Conservation (phyloP, 2,797 vertebrate species). For the Enteromius paludinosus region DNA sequence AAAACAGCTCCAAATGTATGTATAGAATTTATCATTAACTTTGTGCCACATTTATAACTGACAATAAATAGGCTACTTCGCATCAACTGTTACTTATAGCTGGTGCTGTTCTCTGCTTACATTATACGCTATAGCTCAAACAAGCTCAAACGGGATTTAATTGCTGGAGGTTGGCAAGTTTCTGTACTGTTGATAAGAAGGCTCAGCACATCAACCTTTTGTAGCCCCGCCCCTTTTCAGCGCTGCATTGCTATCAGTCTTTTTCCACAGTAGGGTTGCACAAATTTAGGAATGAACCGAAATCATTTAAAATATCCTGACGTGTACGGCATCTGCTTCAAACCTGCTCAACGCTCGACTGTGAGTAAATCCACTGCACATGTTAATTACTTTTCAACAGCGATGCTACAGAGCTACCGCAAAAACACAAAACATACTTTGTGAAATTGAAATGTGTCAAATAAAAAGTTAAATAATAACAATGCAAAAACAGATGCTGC, state of each 20-base stretch:
- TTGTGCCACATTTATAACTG: background rate
- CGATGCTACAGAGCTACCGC: background rate
- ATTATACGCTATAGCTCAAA: too few species aligned
- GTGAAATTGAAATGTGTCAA: background rate
- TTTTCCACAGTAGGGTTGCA: background rate
- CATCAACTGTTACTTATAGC: background rate
- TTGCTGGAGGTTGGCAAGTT: background rate
- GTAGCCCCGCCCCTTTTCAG: background rate
- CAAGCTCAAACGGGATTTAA: background rate
- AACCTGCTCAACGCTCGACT: background rate
- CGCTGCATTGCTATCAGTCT: background rate
- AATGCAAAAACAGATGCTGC: background rate
- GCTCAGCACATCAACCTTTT: background rate
- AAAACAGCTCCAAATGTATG: slow-evolving; percentile 10
- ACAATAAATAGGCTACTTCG: background rate
- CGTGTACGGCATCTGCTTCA: background rate
- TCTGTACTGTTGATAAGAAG: background rate
- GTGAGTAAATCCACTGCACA: background rate
- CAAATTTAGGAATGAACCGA: background rate
- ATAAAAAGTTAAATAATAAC: background rate
- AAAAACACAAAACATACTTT: background rate
- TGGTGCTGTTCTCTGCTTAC: background rate
- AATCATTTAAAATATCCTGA: background rate
- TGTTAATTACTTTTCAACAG: background rate
- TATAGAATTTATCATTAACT: background rate